A percentile compares a stretch with the other conserved stretches of the same genome.
phyloP scores from a whole-genome alignment of 2,113 vertebrate species.

The Leptobrachium leishanense region DNA sequence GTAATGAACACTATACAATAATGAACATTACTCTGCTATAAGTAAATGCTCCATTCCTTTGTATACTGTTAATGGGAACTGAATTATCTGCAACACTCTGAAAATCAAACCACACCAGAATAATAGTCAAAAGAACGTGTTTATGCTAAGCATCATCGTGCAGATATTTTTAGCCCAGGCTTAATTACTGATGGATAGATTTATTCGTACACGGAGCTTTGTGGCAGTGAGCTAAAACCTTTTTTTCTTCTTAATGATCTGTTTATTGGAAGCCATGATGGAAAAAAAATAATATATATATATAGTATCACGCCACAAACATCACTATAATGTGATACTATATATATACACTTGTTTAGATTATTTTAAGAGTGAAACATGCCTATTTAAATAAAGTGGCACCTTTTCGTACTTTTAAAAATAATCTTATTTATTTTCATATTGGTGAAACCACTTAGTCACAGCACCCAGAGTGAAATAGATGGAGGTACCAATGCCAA shows the following conservation, averaged over 20 bases:
- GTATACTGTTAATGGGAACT: not conserved
- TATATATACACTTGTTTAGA: too few relatives aligned
- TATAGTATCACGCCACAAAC: too few relatives aligned
- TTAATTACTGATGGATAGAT: slow-evolving; percentile 11
- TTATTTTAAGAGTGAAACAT: too few relatives aligned
- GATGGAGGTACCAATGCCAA: too few relatives aligned
- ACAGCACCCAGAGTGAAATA: too few relatives aligned
- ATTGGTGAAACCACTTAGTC: too few relatives aligned
- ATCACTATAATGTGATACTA: too few relatives aligned
- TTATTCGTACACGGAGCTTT: slow-evolving; percentile 1
- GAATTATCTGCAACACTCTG: not conserved
- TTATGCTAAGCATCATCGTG: slow-evolving; percentile 2
- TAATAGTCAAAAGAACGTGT: not conserved
- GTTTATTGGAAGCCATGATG: not conserved
- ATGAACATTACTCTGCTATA: not conserved
- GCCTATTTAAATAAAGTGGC: too few relatives aligned
- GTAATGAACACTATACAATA: too few relatives aligned
- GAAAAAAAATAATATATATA: not conserved
- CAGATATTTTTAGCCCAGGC: slow-evolving; percentile 8
- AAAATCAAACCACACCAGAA: not conserved
- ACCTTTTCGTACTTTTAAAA: too few relatives aligned
- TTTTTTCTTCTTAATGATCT: not conserved
- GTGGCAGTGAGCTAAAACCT: not conserved
- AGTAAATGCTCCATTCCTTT: not conserved
- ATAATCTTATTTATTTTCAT: too few relatives aligned